These are phyloP conservation scores for Gerris lacustris DNA, from an alignment of 2,888 invertebrate species.

Conservation along the genomic window DNA sequence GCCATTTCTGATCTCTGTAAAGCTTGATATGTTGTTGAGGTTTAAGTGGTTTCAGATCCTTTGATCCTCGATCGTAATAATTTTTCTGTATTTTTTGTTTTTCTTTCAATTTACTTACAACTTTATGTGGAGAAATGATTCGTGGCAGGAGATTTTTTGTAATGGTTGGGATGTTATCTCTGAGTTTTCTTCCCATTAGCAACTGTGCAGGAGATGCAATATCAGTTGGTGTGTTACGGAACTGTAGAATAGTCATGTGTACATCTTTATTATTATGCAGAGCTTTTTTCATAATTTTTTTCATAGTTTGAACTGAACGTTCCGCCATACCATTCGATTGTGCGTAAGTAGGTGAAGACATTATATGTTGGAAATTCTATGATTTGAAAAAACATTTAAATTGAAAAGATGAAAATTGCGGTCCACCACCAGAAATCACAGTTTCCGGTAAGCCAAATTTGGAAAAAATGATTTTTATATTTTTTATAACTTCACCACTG, in stretches of 20 bases:
- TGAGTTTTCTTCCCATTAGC: conserved; percentile 1
- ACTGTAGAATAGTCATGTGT: not conserved
- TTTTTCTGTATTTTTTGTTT: conserved; percentile 4
- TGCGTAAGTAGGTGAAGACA: not conserved
- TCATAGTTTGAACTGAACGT: conserved; percentile 2
- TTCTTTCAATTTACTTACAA: not conserved
- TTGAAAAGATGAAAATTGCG: conserved; percentile 4
- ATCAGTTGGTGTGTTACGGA: conserved; percentile 5
- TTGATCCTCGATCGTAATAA: conserved; percentile 10
- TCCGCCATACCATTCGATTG: not conserved
- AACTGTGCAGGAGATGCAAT: not conserved
- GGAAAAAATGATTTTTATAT: conserved; percentile 8
- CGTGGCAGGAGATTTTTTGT: not conserved
- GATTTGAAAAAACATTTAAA: not conserved
- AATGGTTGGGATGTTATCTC: conserved; percentile 4
- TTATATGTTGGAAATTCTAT: conserved; percentile 6
- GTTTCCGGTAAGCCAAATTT: not conserved
- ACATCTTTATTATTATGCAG: not conserved
- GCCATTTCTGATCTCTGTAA: not conserved
- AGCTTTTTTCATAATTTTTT: conserved; percentile 2
- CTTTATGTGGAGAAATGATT: conserved; percentile 1
- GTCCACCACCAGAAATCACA: conserved; percentile 2
- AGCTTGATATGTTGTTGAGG: not conserved
- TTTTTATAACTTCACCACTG: conserved; percentile 1
- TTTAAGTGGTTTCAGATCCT: conserved; percentile 5